Conservation (phyloP, 2,113 vertebrate species). For the Orycteropus afer region DNA sequence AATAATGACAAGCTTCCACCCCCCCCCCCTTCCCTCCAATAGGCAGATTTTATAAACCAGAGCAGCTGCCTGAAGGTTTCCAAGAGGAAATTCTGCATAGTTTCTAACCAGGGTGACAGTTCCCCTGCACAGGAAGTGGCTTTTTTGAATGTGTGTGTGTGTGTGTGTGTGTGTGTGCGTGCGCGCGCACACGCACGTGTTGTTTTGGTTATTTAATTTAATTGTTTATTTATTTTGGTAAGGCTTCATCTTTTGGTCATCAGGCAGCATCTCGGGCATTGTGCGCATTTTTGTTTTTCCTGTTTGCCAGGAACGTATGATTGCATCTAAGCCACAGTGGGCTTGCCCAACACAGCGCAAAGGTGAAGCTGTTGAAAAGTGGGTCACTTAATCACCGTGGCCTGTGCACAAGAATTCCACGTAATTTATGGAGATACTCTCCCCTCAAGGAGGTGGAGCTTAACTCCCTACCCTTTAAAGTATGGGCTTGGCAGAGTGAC, state of each 20-base stretch:
- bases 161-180: too few species aligned
- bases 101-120: constrained; percentile 78
- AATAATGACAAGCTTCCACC: constrained; percentile 60
- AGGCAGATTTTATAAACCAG: constrained; percentile 82
- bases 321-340: constrained; percentile 21
- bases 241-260: constrained; percentile 60
- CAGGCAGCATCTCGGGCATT: constrained; percentile 4
- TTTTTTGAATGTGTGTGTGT: too few species aligned
- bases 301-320: constrained; percentile 22
- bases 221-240: background rate
- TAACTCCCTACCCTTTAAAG: background rate
- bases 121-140: constrained; percentile 76
- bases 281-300: background rate
- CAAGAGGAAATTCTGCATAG: constrained; percentile 77
- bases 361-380: background rate
- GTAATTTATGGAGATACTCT: constrained; percentile 15
- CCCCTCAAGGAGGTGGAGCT: background rate
- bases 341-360: background rate
- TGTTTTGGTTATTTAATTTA: constrained; percentile 33
- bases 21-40: constrained; percentile 56
- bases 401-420: constrained; percentile 30
- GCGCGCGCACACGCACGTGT: too few species aligned
- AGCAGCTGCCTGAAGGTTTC: constrained; percentile 81
- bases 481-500: background rate
- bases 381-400: background rate